A percentile compares a stretch with the other conserved stretches of the same genome.
Evolutionary conservation across 2,888 invertebrate species (phyloP).

Genomic region (Eulithis testata): DNA sequence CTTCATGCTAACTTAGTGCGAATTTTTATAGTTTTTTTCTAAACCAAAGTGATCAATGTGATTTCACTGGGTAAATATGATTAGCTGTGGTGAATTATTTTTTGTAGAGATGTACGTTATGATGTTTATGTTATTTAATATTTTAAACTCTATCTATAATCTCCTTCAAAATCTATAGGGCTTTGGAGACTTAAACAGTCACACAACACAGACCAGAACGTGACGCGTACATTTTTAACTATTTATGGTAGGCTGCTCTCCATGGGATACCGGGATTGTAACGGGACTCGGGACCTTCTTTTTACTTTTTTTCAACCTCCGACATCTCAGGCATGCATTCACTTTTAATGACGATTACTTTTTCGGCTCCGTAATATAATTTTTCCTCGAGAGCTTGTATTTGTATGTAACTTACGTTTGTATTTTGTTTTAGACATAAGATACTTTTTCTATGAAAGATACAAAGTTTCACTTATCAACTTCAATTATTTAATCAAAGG

Average conservation of each 20-base stretch:
- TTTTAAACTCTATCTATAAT: too few relatives aligned
- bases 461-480: too few relatives aligned
- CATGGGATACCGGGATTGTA: slow-evolving; percentile 70
- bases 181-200: slow-evolving; percentile 15
- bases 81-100: too few relatives aligned
- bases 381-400: slow-evolving; percentile 24
- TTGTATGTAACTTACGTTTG: neutral
- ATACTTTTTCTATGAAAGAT: neutral
- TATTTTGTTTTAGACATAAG: neutral
- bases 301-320: slow-evolving; percentile 71
- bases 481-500: too few relatives aligned
- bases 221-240: slow-evolving; percentile 43
- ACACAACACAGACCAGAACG: slow-evolving; percentile 28
- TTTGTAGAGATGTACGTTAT: too few relatives aligned
- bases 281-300: slow-evolving; percentile 72
- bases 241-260: slow-evolving; percentile 47
- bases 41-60: too few relatives aligned
- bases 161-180: too few relatives aligned
- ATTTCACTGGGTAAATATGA: too few relatives aligned
- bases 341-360: slow-evolving; percentile 71
- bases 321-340: slow-evolving; percentile 70
- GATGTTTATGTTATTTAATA: too few relatives aligned
- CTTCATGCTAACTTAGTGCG: too few relatives aligned
- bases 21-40: too few relatives aligned
- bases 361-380: slow-evolving; percentile 43